Evolutionary conservation across 2,113 vertebrate genomes (phyloP).

Genomic region (crab-eating macaque (Macaca fascicularis)): DNA sequence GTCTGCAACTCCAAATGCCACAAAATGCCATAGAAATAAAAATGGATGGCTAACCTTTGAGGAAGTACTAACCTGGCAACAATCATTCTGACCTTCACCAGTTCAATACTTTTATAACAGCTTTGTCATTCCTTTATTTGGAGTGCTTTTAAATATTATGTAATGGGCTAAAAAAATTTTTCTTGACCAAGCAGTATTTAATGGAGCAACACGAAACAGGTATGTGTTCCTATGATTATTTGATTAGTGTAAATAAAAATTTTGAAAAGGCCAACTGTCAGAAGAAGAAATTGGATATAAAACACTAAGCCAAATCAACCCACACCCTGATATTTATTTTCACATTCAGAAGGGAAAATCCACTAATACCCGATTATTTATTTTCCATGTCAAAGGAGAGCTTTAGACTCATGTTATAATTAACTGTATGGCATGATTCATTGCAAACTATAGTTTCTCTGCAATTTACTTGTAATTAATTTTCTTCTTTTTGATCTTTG

Average conservation of each 20-base stretch:
- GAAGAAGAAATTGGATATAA: slow-evolving; percentile 21
- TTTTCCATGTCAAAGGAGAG: slow-evolving; percentile 25
- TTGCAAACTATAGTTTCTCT: slow-evolving; percentile 41
- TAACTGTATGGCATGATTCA: neutral
- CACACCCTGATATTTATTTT: slow-evolving; percentile 34
- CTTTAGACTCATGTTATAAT: slow-evolving; percentile 2
- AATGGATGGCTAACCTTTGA: slow-evolving; percentile 85
- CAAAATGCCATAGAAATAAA: slow-evolving; percentile 84
- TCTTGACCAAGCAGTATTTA: slow-evolving; percentile 62
- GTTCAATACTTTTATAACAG: slow-evolving; percentile 65
- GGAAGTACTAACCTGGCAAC: slow-evolving; percentile 70
- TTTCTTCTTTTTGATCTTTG: slow-evolving; percentile 49
- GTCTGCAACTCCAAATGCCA: slow-evolving; percentile 80
- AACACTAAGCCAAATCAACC: neutral
- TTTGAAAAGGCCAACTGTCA: slow-evolving; percentile 5
- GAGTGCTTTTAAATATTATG: slow-evolving; percentile 75
- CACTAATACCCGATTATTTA: neutral
- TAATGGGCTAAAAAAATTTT: slow-evolving; percentile 66
- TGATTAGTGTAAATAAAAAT: slow-evolving; percentile 59
- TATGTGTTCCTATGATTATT: slow-evolving; percentile 64
- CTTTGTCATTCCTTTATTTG: slow-evolving; percentile 72
- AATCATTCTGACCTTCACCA: slow-evolving; percentile 81
- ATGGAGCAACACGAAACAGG: slow-evolving; percentile 25
- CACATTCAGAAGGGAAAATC: slow-evolving; percentile 20
- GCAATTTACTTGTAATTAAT: slow-evolving; percentile 56